phyloP scores from a whole-genome alignment of 2,888 invertebrate genomes.

The Choreutis nemorana region DNA sequence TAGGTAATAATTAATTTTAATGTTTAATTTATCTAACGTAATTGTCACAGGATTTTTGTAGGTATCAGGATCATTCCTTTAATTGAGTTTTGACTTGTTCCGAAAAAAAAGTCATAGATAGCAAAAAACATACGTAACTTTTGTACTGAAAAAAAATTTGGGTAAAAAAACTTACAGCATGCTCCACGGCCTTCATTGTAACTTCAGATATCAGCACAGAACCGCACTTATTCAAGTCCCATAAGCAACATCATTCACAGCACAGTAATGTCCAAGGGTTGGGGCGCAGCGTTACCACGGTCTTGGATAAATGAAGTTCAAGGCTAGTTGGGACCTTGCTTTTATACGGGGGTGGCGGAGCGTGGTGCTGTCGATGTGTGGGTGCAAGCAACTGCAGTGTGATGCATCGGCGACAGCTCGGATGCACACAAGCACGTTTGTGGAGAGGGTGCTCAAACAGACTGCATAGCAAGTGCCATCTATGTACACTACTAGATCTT shows the following conservation, averaged over 20 bases:
- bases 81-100: too few relatives aligned
- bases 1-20: too few relatives aligned
- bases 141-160: too few relatives aligned
- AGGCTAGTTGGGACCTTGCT: constrained; percentile 44
- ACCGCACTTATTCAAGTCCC: constrained; percentile 24
- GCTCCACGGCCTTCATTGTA: constrained; percentile 46
- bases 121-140: too few relatives aligned
- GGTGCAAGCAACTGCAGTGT: constrained; percentile 23
- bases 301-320: constrained; percentile 60
- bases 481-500: too few relatives aligned
- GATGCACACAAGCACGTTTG: constrained; percentile 27
- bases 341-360: constrained; percentile 61
- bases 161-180: constrained; percentile 46
- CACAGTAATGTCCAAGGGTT: too few relatives aligned
- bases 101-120: too few relatives aligned
- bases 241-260: constrained; percentile 16
- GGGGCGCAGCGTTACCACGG: constrained; percentile 18
- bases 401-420: constrained; percentile 15
- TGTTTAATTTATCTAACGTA: too few relatives aligned
- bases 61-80: too few relatives aligned
- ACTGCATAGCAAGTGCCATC: too few relatives aligned
- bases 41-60: too few relatives aligned
- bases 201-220: constrained; percentile 31
- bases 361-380: constrained; percentile 35
- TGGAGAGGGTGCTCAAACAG: constrained; percentile 24